Conservation (phyloP, 2,797 vertebrate species). For the Notolepis coatsorum region DNA sequence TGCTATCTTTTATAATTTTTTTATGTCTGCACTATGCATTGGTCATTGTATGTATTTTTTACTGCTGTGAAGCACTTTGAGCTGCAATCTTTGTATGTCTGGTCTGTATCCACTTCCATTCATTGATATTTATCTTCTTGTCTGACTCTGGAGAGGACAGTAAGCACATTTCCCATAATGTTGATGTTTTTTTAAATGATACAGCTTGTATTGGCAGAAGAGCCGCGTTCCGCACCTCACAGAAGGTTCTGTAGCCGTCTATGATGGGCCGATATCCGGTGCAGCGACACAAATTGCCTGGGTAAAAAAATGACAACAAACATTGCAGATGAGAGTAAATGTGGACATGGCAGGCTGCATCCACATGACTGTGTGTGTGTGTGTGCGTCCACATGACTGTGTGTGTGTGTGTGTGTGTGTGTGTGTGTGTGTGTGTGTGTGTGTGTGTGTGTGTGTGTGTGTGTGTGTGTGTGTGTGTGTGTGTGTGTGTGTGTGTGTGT, state of each 20-base stretch:
- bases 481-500: slow-evolving; percentile 37
- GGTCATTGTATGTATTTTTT: no score
- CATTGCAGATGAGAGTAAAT: background rate
- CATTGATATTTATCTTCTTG: no score
- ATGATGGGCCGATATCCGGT: slow-evolving; percentile 82
- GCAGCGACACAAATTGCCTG: slow-evolving; percentile 83
- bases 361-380: background rate
- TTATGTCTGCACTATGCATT: no score
- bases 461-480: slow-evolving; percentile 5
- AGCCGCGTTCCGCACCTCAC: slow-evolving; percentile 61
- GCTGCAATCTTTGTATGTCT: no score
- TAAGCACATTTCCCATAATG: no score
- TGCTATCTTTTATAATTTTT: no score
- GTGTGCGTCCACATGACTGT: background rate
- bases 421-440: slow-evolving; percentile 12
- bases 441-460: slow-evolving; percentile 11
- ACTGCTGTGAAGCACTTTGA: no score
- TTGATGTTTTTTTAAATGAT: no score
- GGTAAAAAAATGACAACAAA: background rate
- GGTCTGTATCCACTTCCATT: no score
- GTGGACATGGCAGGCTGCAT: no score
- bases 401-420: slow-evolving; percentile 14
- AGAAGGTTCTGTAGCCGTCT: slow-evolving; percentile 80
- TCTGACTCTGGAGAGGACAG: background rate
- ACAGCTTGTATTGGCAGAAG: background rate